Percentiles rank a stretch among this genome's conserved stretches.
Evolutionary conservation across 2,888 invertebrate species (phyloP).

Genomic region (Agrotis ipsilon): DNA sequence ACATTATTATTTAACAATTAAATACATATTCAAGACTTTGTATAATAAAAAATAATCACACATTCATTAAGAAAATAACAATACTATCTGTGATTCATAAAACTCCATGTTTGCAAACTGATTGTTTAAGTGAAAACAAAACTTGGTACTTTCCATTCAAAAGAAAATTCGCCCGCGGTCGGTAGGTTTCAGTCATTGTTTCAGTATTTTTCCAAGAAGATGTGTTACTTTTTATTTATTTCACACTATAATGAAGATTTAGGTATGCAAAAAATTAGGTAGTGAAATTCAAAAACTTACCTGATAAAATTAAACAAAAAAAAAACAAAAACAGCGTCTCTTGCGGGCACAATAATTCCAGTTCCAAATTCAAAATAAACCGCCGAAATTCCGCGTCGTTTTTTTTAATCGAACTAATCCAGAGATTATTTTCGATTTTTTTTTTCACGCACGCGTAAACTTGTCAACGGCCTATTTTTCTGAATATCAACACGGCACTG

Average conservation of each 20-base stretch:
- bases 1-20: constrained; percentile 37
- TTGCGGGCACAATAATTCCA: constrained; percentile 46
- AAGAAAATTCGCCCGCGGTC: constrained; percentile 12
- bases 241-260: neutral
- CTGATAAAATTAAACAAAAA: constrained; percentile 29
- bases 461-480: constrained; percentile 82
- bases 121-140: constrained; percentile 23
- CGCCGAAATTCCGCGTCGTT: constrained; percentile 52
- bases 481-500: constrained; percentile 81
- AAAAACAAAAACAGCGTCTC: constrained; percentile 37
- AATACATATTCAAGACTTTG: neutral
- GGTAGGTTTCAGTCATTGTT: constrained; percentile 22
- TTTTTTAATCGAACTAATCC: constrained; percentile 68
- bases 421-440: constrained; percentile 75
- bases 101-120: constrained; percentile 33
- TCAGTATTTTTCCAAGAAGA: constrained; percentile 12
- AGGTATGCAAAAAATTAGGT: neutral
- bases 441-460: constrained; percentile 76
- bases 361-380: constrained; percentile 53
- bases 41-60: constrained; percentile 10
- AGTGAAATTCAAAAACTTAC: constrained; percentile 45
- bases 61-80: constrained; percentile 32
- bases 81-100: constrained; percentile 33
- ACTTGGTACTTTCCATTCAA: constrained; percentile 25
- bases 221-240: neutral